Evolutionary conservation across 2,888 invertebrate genomes (phyloP), one percentile per base, ranked within the genome.

Genomic region (Ophion slaviceki): DNA sequence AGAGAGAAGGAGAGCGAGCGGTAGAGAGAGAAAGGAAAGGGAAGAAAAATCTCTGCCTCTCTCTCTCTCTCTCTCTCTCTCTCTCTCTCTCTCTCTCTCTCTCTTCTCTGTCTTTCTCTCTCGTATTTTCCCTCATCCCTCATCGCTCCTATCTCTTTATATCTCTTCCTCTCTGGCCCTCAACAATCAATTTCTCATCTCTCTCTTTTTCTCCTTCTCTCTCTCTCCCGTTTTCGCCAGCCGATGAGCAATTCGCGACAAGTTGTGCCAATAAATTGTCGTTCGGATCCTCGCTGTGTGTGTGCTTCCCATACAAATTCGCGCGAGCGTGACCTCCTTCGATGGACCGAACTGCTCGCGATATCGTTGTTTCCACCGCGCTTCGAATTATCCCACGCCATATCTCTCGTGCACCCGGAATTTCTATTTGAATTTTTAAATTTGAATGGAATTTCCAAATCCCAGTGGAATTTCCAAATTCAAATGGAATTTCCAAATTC

Each of bases 211-310:
- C 17, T 8, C 17, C 8, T 8, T 17, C 28, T 85, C 70, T 75
- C 75, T 10, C 53, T 64, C 36, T 84, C 32, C 53, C 7, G 8
- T 24, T 75, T 14, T 84, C 71, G 72, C 75, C 80, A 75, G 78
- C 88, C 86, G 70, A 70, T 82, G 86, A 88, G 88, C 88, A 90
- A 91, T 91, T 90, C 88, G 88, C 86, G 89, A 86, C 88, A 86
- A 89, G 87, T 90, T 89, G 88, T 88, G 89, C 88, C 89, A 89
- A 90, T 90, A 89, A 91, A 89, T 88, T 88, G 84, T 88, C 86
- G 88, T 83, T 81, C 83, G 84, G 87, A 84, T 88, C 86, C 82
- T 87, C 87, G 88, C 76, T 87, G 87, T 85, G 45, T 45, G 45
- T 45, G 11, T 6, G 61, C 76, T 75, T 78, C 80, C 80, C 80